Evolutionary conservation across 53 echinoderm and acorn worm genomes (phyloP).

Genomic region (Crossaster papposus): DNA sequence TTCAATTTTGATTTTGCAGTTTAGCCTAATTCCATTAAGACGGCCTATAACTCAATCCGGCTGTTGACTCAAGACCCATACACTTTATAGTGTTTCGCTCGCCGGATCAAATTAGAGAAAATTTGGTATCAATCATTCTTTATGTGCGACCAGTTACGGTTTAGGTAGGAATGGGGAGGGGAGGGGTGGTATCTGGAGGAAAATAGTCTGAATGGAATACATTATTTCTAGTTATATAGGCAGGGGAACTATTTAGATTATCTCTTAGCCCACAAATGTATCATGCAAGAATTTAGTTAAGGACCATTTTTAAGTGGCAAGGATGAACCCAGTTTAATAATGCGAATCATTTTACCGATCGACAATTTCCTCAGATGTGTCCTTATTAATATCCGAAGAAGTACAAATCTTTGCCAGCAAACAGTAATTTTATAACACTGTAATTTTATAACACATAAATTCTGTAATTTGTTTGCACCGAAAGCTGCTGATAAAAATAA

Average conservation of each 20-base stretch:
- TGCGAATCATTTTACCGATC: too few species aligned
- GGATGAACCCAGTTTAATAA: too few species aligned
- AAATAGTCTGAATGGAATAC: neutral
- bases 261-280: too few species aligned
- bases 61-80: slow-evolving; percentile 67
- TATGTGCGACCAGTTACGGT: slow-evolving; percentile 53
- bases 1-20: slow-evolving; percentile 59
- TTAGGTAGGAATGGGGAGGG: slow-evolving; percentile 22
- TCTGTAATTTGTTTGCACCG: too few species aligned
- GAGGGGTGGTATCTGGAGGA: neutral
- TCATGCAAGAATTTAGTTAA: too few species aligned
- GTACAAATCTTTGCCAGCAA: too few species aligned
- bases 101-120: slow-evolving; percentile 75
- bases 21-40: slow-evolving; percentile 84
- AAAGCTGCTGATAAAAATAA: too few species aligned
- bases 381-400: too few species aligned
- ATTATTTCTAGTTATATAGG: neutral
- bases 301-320: too few species aligned
- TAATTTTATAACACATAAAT: too few species aligned
- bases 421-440: too few species aligned
- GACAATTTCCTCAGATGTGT: too few species aligned
- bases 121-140: slow-evolving; percentile 75
- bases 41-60: slow-evolving; percentile 68
- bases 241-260: neutral
- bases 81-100: slow-evolving; percentile 56